Evolutionary conservation across 2,888 invertebrate genomes (phyloP), one percentile per base, ranked within the genome.

Genomic region (Eurytoma adleriae): DNA sequence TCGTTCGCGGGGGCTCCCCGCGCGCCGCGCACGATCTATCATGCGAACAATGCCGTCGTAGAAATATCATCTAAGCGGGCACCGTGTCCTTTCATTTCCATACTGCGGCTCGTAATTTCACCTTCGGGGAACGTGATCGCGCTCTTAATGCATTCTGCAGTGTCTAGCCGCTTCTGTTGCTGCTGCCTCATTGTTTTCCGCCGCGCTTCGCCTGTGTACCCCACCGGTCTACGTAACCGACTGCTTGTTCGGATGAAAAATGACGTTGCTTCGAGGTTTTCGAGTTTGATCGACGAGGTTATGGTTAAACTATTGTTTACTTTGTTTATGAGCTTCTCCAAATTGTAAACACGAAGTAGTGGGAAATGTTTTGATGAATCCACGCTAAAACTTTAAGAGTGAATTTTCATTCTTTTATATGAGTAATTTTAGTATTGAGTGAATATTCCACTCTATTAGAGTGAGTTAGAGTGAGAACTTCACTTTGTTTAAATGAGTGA

Each of bases 101-200:
- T 71, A 48, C 48, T 13, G 66, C 57, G 40, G 13, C 69, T n/a
- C n/a, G 24, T 66, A 69, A 24, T 67, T 24, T 57, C 59, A 27
- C 54, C 64, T 57, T 67, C 16, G 68, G 61, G 27, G 40, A 54
- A 78, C 69, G 56, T 61, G 73, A 80, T 66, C 66, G 74, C 69
- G 40, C 50, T 68, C 76, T 72, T 64, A 76, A 50, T 52, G 61
- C 30, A 73, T 48, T 16, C 18, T 57, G 18, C 18, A 48, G 30
- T 24, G 3, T 18, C 27, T 10, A 16, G 24, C n/a, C n/a, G 59
- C 70, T 71, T 71, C 70, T 71, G 70, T 24, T 30, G 24, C 24
- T 24, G 24, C n/a, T 30, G 30, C 16, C 27, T 56, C 56, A 69
- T 69, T 69, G 69, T 69, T 56, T 69, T 54, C 24, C n/a, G 13